Base-by-base conservation (phyloP, 2,113 vertebrate genomes). In the Microtus montanus region DNA sequence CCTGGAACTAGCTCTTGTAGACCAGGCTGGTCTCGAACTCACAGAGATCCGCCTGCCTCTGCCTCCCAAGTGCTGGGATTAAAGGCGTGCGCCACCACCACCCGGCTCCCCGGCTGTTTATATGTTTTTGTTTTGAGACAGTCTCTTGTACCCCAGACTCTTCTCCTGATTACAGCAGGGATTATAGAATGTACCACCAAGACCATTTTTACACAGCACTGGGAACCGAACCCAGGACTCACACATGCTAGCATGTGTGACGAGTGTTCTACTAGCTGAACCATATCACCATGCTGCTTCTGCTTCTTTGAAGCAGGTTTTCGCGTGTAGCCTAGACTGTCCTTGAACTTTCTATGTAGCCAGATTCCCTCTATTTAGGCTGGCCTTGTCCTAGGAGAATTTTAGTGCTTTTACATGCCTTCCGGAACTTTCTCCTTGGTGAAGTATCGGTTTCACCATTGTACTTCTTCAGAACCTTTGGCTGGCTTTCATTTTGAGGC, bases 331-430 rank as follows among this genome's bases (percentile, higher is more conserved):
- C 19, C 52, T 58, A 38, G 35, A 52, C 79, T 61, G 52, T 3
- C 52, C 52, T 38, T 61, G 54, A 61, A 61, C 79, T 82, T 41
- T 41, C n/a, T 83, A 14, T 41, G 54, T 38, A 63, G 79, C 13
- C 35, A 7, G 38, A 28, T 26, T 61, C n/a, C 3, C 54, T 83
- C 38, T 41, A 38, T 61, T 61, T 61, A 83, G 54, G 35, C n/a
- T 83, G 79, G 54, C 35, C 24, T 38, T 83, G 79, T 38, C 14
- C 54, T 83, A 61, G 38, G 6, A 66, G 52, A 79, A 35, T 87
- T 68, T 86, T 17, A 92, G 10, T 54, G 52, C 30, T 61, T 92
- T 87, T 61, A 71, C 52, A 30, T 80, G 94, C 90, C 82, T 90
- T 41, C 35, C 15, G 44, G 86, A 90, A 61, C 52, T 87, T 90